A percentile compares a stretch with the other conserved stretches of the same genome.
Evolutionary conservation across 2,113 vertebrate species (phyloP).

Genomic region (Chroicocephalus ridibundus): DNA sequence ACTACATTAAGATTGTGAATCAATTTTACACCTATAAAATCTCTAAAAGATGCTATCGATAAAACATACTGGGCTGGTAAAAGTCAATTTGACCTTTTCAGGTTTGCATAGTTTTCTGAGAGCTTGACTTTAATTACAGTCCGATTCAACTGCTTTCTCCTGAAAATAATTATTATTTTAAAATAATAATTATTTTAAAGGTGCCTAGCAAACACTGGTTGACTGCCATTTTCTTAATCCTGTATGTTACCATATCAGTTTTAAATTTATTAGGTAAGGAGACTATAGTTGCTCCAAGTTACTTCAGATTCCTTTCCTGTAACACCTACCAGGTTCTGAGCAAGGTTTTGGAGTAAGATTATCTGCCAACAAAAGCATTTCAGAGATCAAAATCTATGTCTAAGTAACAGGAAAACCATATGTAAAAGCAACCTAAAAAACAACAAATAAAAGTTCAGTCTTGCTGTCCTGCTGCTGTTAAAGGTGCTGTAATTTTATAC

Average conservation of each 20-base stretch:
- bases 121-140: not conserved
- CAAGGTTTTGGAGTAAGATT: not conserved
- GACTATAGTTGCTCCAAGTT: not conserved
- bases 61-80: not conserved
- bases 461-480: not conserved
- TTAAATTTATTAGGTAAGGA: not conserved
- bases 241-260: not conserved
- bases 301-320: not conserved
- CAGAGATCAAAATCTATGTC: not conserved
- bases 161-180: not conserved
- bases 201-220: not conserved
- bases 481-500: not conserved
- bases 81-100: not conserved
- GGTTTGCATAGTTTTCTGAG: not conserved
- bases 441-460: not conserved
- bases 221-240: not conserved
- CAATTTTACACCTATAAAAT: not conserved
- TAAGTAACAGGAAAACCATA: not conserved
- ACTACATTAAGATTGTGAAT: not conserved
- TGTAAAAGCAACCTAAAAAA: not conserved
- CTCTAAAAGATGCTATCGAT: not conserved
- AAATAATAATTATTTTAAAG: not conserved
- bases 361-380: not conserved
- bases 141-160: not conserved
- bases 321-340: not conserved